phyloP scores from a whole-genome alignment of 92 coral and sea anemone species.

The Micromussa lordhowensis region DNA sequence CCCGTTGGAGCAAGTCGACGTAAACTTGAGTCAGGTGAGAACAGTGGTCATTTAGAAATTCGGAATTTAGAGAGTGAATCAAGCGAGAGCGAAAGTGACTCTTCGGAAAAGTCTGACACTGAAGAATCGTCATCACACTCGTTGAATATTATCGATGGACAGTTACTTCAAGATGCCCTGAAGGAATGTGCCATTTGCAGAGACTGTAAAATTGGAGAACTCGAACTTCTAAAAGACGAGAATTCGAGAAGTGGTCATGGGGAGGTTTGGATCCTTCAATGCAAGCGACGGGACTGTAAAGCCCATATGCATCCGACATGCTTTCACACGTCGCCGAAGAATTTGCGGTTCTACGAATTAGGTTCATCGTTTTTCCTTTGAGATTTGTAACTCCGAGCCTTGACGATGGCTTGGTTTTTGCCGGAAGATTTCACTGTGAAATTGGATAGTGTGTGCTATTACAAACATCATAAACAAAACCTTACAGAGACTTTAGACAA shows the following conservation, averaged over 20 bases:
- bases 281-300: no score
- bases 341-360: no score
- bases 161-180: conserved; percentile 31
- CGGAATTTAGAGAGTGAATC: no score
- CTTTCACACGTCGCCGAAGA: no score
- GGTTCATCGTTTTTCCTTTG: no score
- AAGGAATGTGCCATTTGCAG: conserved; percentile 39
- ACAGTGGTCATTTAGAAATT: no score
- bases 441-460: background rate
- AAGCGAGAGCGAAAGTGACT: no score
- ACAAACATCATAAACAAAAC: background rate
- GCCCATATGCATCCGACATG: no score
- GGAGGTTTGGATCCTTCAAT: background rate
- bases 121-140: background rate
- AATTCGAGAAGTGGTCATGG: conserved; percentile 47
- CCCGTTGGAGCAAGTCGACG: no score
- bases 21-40: no score
- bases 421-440: background rate
- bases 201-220: conserved; percentile 34
- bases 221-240: conserved; percentile 25
- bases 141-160: conserved; percentile 19
- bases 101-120: background rate
- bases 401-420: background rate
- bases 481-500: background rate
- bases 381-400: no score